These are phyloP conservation scores for Luperina nickerlii DNA, from an alignment of 2,888 invertebrate genomes.

Conservation along the genomic window DNA sequence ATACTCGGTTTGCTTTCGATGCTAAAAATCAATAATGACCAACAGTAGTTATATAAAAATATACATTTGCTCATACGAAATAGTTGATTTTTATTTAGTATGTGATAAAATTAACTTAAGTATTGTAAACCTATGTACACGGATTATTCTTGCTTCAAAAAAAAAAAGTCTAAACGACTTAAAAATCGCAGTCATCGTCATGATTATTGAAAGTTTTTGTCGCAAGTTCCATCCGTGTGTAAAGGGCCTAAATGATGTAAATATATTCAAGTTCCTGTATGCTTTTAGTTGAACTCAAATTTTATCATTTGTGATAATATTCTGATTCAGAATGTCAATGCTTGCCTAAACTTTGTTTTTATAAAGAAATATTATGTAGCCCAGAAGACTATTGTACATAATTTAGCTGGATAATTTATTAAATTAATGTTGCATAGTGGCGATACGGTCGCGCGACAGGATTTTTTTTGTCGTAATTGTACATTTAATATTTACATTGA, in stretches of 20 bases:
- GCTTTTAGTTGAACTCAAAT: constrained; percentile 69
- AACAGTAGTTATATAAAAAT: constrained; percentile 84
- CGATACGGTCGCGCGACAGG: constrained; percentile 36
- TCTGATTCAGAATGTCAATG: constrained; percentile 78
- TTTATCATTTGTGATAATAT: constrained; percentile 72
- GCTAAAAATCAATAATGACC: constrained; percentile 80
- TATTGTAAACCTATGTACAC: constrained; percentile 51
- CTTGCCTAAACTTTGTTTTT: constrained; percentile 85
- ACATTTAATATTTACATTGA: constrained; percentile 7
- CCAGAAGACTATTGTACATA: constrained; percentile 88
- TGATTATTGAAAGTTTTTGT: constrained; percentile 36
- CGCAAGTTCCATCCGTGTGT: constrained; percentile 48
- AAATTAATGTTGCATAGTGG: constrained; percentile 62
- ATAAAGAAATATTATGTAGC: constrained; percentile 80
- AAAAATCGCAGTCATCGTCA: not conserved
- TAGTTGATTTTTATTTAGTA: constrained; percentile 85
- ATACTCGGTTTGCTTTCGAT: constrained; percentile 58
- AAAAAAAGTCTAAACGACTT: not conserved
- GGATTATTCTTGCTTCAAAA: constrained; percentile 11
- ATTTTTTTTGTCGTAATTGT: constrained; percentile 10
- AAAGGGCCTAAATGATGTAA: constrained; percentile 65
- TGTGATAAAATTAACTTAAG: constrained; percentile 79
- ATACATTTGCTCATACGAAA: constrained; percentile 86
- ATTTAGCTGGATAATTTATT: constrained; percentile 82
- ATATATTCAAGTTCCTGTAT: constrained; percentile 75